A percentile compares a stretch with the other conserved stretches of the same genome.
These are phyloP conservation scores for Pipa parva DNA, from an alignment of 2,113 vertebrate species.

Conservation along the genomic window DNA sequence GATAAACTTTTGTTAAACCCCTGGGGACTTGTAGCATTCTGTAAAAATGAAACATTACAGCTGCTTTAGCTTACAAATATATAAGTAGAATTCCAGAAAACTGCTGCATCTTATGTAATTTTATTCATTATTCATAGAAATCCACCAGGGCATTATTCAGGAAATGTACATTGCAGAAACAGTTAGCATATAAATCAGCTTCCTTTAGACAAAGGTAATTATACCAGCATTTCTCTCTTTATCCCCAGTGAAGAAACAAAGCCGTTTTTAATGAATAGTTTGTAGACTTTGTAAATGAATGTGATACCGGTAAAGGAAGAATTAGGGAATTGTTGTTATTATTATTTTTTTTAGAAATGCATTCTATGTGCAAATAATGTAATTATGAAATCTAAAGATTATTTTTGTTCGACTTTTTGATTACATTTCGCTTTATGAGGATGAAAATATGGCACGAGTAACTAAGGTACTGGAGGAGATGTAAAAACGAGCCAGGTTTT, in stretches of 20 bases:
- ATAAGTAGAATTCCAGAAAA: conserved; percentile 16
- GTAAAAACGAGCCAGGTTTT: too few species aligned
- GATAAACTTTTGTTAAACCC: too few species aligned
- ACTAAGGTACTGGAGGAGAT: too few species aligned
- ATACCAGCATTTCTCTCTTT: conserved; percentile 27
- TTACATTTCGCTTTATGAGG: too few species aligned
- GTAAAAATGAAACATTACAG: not conserved
- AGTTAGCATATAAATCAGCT: conserved; percentile 34
- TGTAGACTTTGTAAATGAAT: conserved; percentile 26
- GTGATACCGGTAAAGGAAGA: not conserved
- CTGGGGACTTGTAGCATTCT: too few species aligned
- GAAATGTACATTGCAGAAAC: conserved; percentile 23
- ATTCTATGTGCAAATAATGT: not conserved
- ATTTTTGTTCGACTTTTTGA: too few species aligned
- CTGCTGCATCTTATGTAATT: conserved; percentile 26
- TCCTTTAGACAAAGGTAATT: conserved; percentile 33
- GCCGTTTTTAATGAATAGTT: conserved; percentile 24
- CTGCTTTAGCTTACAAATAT: not conserved
- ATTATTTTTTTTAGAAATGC: not conserved
- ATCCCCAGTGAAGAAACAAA: conserved; percentile 14
- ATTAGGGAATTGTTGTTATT: not conserved
- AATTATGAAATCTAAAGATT: too few species aligned
- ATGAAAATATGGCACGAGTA: too few species aligned
- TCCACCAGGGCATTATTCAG: conserved; percentile 17
- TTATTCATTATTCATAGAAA: conserved; percentile 34